These are phyloP conservation scores for Lamellibrachia satsuma DNA, from an alignment of 2,888 invertebrate genomes.

Conservation along the genomic window DNA sequence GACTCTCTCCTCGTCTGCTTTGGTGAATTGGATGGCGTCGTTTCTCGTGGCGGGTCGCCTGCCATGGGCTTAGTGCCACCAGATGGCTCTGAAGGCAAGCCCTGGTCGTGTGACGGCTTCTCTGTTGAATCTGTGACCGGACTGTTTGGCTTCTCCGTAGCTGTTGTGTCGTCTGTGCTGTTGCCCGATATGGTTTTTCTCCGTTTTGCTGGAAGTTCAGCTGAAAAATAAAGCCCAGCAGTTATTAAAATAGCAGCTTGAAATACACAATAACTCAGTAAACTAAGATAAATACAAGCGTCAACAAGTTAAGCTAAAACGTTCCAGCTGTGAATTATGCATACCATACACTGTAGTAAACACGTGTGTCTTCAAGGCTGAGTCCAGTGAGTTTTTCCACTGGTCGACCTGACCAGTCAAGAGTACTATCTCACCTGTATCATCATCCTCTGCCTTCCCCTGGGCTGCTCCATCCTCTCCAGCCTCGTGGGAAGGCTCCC, in stretches of 20 bases:
- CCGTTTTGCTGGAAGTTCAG: not conserved
- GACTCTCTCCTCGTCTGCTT: not conserved
- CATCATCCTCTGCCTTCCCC: not conserved
- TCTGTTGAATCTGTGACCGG: not conserved
- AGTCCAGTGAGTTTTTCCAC: no score
- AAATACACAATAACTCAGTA: no score
- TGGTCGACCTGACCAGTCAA: not conserved
- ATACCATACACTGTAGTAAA: no score
- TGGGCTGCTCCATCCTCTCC: not conserved
- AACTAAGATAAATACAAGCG: no score
- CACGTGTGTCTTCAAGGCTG: no score
- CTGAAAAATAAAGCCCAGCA: not conserved
- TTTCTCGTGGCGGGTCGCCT: not conserved
- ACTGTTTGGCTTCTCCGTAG: not conserved
- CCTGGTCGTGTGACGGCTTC: not conserved
- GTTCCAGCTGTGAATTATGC: no score
- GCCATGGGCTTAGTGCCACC: not conserved
- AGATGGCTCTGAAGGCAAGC: not conserved
- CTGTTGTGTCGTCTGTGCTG: not conserved
- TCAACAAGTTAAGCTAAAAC: no score
- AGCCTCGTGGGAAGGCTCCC: constrained; percentile 3
- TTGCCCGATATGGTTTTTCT: not conserved
- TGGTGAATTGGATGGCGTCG: not conserved
- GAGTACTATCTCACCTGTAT: not conserved
- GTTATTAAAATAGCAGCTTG: not conserved